Evolutionary conservation across 2,888 invertebrate species (phyloP).

Genomic region (Oscheius sp.): DNA sequence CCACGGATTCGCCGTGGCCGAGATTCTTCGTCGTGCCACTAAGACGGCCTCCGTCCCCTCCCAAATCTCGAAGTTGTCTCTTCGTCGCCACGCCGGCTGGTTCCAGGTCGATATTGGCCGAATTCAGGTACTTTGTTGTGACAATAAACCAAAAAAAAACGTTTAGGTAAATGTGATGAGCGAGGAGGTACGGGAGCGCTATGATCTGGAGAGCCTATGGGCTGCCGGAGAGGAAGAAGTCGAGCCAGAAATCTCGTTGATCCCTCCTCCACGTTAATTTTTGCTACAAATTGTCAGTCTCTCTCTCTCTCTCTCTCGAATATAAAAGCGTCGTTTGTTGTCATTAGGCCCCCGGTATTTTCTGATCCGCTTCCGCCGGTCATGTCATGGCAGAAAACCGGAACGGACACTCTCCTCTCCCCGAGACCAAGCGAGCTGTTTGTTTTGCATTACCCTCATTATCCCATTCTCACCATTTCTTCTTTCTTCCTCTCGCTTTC

Average conservation of each 20-base stretch:
- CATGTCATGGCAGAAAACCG: slow-evolving; percentile 21
- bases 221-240: slow-evolving; percentile 31
- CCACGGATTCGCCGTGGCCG: slow-evolving; percentile 29
- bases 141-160: no score
- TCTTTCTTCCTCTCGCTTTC: neutral
- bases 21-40: slow-evolving; percentile 18
- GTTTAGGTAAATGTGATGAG: slow-evolving; percentile 35
- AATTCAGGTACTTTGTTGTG: slow-evolving; percentile 20
- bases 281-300: neutral
- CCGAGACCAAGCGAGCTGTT: slow-evolving; percentile 13
- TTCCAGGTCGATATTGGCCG: slow-evolving; percentile 33
- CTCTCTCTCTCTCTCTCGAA: slow-evolving; percentile 18
- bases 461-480: slow-evolving; percentile 3
- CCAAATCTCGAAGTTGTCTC: slow-evolving; percentile 4
- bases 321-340: slow-evolving; percentile 10
- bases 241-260: slow-evolving; percentile 23
- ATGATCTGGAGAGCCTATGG: slow-evolving; percentile 39
- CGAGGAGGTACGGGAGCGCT: slow-evolving; percentile 29
- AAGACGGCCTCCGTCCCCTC: neutral
- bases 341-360: slow-evolving; percentile 25
- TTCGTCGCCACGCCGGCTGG: slow-evolving; percentile 32
- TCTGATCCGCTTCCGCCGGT: slow-evolving; percentile 15
- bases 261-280: slow-evolving; percentile 16
- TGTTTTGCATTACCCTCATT: slow-evolving; percentile 31
- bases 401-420: slow-evolving; percentile 2